Conservation (phyloP, 2,113 vertebrate genomes). For the Hippopotamus amphibius region DNA sequence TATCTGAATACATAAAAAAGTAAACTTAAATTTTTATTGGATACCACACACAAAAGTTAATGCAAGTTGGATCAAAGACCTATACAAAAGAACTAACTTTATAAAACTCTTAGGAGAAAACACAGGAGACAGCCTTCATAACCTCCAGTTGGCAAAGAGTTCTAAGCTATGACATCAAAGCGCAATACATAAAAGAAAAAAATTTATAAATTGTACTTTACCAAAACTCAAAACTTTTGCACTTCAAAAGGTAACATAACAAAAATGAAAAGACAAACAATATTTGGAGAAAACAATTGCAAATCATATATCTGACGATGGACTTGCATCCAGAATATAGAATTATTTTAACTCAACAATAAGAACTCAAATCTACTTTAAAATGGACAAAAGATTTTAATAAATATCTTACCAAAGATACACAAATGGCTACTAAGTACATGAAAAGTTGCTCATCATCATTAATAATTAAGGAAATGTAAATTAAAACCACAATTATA, state of each 20-base stretch:
- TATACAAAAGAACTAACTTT: background rate
- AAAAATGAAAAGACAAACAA: background rate
- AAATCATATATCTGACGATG: constrained; percentile 1
- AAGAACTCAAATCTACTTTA: background rate
- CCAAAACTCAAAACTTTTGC: background rate
- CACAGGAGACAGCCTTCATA: background rate
- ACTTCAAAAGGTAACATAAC: background rate
- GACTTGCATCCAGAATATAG: background rate
- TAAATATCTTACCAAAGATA: background rate
- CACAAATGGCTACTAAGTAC: background rate
- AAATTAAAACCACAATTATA: background rate
- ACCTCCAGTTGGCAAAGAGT: background rate
- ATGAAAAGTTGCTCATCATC: background rate
- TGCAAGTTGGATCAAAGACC: background rate
- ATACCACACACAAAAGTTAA: background rate
- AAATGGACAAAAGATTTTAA: background rate
- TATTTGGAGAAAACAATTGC: background rate
- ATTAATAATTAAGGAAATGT: background rate
- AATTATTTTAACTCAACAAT: background rate
- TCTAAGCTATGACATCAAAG: background rate
- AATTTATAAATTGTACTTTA: background rate
- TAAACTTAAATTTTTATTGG: background rate
- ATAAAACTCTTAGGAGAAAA: background rate
- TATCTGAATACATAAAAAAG: background rate
- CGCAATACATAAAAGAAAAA: background rate